Conservation (phyloP, 2,113 vertebrate genomes). For the Oenanthe melanoleuca region DNA sequence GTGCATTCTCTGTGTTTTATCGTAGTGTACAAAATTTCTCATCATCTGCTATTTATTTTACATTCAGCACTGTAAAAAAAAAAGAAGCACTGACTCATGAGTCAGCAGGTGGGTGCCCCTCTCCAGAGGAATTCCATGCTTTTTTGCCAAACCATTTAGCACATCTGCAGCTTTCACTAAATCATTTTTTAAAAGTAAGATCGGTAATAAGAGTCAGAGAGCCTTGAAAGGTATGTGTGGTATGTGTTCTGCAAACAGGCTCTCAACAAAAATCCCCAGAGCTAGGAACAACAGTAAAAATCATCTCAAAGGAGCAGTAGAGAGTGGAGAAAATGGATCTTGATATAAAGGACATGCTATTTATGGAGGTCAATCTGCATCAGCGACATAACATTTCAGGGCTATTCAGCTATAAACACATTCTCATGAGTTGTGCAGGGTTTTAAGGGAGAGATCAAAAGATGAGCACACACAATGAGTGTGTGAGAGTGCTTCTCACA, state of each 20-base stretch:
- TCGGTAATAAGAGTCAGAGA: conserved; percentile 47
- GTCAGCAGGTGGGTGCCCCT: conserved; percentile 33
- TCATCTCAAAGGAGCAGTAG: conserved; percentile 51
- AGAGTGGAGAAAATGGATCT: conserved; percentile 44
- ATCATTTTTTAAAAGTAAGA: conserved; percentile 57
- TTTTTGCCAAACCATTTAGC: conserved; percentile 53
- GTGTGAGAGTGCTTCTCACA: background rate
- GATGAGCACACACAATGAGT: background rate
- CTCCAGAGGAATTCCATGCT: conserved; percentile 30
- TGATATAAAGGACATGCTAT: conserved; percentile 41
- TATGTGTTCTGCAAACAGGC: conserved; percentile 46
- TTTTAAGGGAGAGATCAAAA: conserved; percentile 53
- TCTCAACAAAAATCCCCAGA: conserved; percentile 43
- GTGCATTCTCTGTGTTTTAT: background rate
- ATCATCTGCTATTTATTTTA: conserved; percentile 52
- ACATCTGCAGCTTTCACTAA: conserved; percentile 55
- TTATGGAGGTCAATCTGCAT: conserved; percentile 63
- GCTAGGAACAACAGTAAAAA: conserved; percentile 52
- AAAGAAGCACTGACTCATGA: conserved; percentile 38
- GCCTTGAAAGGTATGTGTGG: conserved; percentile 51
- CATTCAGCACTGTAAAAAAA: conserved; percentile 41
- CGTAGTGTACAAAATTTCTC: conserved; percentile 25
- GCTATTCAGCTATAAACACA: conserved; percentile 41
- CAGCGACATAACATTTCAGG: conserved; percentile 25
- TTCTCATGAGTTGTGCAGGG: background rate